Percentiles rank a stretch among this genome's conserved stretches.
Conservation (phyloP, 1,140 invertebrate species). For the Eueides isabella region DNA sequence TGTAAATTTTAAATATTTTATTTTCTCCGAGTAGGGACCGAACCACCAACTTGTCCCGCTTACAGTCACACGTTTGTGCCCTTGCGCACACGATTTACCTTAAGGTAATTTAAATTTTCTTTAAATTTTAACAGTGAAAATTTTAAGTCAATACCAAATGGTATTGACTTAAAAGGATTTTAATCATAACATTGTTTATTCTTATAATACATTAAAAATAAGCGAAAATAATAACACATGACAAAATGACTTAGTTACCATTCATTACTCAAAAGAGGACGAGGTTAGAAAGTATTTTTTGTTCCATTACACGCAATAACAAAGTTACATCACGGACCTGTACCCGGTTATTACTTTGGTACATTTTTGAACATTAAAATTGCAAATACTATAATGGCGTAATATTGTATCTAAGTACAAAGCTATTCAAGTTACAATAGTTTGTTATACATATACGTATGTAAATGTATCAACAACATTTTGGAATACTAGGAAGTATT, state of each 20-base stretch:
- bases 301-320: constrained; percentile 47
- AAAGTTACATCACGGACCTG: constrained; percentile 48
- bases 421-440: too few species aligned
- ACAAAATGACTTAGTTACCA: not conserved
- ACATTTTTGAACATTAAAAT: constrained; percentile 22
- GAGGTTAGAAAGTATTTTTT: constrained; percentile 66
- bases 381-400: constrained; percentile 7
- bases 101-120: too few species aligned
- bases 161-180: not conserved
- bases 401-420: constrained; percentile 19
- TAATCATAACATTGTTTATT: not conserved
- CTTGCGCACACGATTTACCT: too few species aligned
- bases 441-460: too few species aligned
- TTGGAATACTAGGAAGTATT: too few species aligned
- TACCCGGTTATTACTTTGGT: constrained; percentile 26
- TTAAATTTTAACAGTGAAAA: too few species aligned
- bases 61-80: too few species aligned
- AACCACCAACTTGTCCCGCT: too few species aligned
- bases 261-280: constrained; percentile 50
- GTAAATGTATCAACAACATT: too few species aligned
- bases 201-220: not conserved
- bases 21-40: too few species aligned
- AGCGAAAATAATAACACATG: not conserved
- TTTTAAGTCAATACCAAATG: too few species aligned
- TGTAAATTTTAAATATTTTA: too few species aligned